Evolutionary conservation across 2,797 vertebrate species (phyloP), one percentile per base, ranked within the genome.

Genomic region (Thaleichthys pacificus): DNA sequence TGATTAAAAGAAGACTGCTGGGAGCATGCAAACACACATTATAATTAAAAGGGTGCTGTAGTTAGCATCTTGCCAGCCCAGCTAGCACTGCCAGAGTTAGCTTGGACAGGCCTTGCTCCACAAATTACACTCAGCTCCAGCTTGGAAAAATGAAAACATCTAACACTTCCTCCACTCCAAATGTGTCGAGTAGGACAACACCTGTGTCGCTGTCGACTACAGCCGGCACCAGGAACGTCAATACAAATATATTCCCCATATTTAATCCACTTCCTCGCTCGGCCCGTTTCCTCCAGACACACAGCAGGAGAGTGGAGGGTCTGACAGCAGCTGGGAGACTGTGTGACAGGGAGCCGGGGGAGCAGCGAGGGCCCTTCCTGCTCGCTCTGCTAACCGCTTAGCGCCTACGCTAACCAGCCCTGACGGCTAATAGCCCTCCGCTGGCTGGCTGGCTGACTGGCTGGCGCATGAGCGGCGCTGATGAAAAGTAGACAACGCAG

Each of bases 401-500:
- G 51, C 51, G 14, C 51, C 14, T 8, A 15, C 17, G 64, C 38
- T 49, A 66, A 66, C 64, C 22, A 21, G 38, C n/a, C 38, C 42
- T 66, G 64, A 49, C 64, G 35, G 64, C 64, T 66, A 66, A 66
- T 66, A 66, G 47, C 38, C 64, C 38, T 66, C 47, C 64, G 47
- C 2, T 22, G 24, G 35, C 9, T 22, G 14, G 64, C 11, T 47
- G 64, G 85, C 85, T 88, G 86, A 85, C 86, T 89, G 87, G 76
- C 77, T 87, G 38, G 38, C 5, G 38, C 38, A 11, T 9, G 38
- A 11, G 80, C 73, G 63, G 82, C 79, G 83, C 80, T 82, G 72
- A 82, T 87, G 82, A 87, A 87, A 90, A 87, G 86, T 83, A 88
- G 87, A 88, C 56, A 28, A 28, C 77, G 76, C 72, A 75, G 49